These are phyloP conservation scores for Eira barbara DNA, from an alignment of 2,113 vertebrate species.

Conservation along the genomic window DNA sequence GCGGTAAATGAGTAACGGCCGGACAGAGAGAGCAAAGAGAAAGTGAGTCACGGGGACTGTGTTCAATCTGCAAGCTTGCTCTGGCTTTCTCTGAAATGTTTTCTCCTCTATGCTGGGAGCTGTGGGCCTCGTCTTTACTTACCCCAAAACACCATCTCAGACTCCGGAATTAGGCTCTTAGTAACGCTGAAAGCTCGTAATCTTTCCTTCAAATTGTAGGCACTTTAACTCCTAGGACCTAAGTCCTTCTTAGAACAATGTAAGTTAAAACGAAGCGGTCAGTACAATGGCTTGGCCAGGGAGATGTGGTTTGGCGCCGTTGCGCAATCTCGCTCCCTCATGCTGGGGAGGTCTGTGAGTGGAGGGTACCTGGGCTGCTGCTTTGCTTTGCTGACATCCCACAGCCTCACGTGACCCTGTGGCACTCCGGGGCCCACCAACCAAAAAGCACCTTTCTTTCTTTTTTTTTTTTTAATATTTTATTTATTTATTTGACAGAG, in stretches of 20 bases:
- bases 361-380: neutral
- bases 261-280: constrained; percentile 2
- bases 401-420: neutral
- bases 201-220: neutral
- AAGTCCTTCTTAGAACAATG: neutral
- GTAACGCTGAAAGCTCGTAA: neutral
- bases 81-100: constrained; percentile 24
- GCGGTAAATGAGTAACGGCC: neutral
- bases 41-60: constrained; percentile 16
- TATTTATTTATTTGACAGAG: too few species aligned
- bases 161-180: neutral
- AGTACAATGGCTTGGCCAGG: neutral
- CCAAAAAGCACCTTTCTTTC: neutral
- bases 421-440: neutral
- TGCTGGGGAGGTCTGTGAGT: neutral
- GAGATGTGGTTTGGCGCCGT: neutral
- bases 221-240: neutral
- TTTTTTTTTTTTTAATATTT: too few species aligned
- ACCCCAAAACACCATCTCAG: neutral
- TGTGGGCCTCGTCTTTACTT: neutral
- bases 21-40: constrained; percentile 32
- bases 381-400: neutral
- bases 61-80: constrained; percentile 19
- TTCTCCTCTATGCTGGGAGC: neutral
- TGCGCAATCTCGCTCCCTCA: neutral